Evolutionary conservation across 2,797 vertebrate genomes (phyloP).

Genomic region (Lacerta viridis): DNA sequence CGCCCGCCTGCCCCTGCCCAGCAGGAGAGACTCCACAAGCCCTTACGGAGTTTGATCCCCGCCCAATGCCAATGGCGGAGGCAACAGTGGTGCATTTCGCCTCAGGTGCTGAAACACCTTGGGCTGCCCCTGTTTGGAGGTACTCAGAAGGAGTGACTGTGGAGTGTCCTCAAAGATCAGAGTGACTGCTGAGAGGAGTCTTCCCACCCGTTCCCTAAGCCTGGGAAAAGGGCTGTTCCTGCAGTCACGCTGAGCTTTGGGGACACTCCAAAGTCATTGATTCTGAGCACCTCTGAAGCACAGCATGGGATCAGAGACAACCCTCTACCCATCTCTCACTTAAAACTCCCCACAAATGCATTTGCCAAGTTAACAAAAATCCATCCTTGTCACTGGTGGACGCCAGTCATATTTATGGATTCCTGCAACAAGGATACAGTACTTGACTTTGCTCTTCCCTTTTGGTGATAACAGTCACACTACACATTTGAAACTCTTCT

Average conservation of each 20-base stretch:
- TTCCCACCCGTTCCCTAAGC: background rate
- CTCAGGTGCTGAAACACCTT: too few species aligned
- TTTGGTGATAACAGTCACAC: background rate
- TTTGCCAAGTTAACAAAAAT: background rate
- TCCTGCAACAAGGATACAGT: background rate
- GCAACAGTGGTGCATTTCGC: too few species aligned
- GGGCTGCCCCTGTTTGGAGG: background rate
- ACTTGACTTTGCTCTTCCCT: background rate
- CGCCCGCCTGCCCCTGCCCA: fast-evolving
- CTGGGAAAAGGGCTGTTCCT: background rate
- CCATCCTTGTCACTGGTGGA: background rate
- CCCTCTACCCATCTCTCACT: background rate
- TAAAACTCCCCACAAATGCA: background rate
- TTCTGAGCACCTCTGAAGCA: background rate
- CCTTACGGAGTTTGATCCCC: too few species aligned
- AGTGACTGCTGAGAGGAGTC: background rate
- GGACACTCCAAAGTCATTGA: background rate
- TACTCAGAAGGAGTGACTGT: background rate
- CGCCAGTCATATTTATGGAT: background rate
- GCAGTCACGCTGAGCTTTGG: background rate
- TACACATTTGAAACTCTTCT: background rate
- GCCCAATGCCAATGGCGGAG: too few species aligned
- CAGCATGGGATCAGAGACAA: background rate
- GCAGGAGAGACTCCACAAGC: too few species aligned
- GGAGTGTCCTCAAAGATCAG: background rate